Percentiles rank a stretch among this genome's conserved stretches.
Evolutionary conservation across 2,888 invertebrate species (phyloP).

Genomic region (Metopia argyrocephala): DNA sequence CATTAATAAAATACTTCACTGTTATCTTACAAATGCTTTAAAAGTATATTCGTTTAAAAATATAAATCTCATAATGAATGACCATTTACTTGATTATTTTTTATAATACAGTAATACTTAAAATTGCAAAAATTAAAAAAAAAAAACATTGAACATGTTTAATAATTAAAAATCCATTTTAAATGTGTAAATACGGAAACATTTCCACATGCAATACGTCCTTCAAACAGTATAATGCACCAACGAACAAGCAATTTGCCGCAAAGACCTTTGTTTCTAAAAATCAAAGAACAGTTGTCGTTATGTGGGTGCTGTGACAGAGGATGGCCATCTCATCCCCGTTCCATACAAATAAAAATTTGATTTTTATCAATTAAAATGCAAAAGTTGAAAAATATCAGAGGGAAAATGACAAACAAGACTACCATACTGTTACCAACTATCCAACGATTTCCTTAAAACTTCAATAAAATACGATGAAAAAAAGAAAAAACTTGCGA

Average conservation of each 20-base stretch:
- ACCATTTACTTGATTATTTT: too few species aligned
- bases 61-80: too few species aligned
- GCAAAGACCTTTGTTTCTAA: too few species aligned
- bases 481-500: conserved; percentile 9
- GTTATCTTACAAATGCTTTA: too few species aligned
- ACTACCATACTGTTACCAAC: conserved; percentile 46
- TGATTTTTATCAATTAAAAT: conserved; percentile 69
- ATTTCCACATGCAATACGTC: conserved; percentile 41
- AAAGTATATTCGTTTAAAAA: too few species aligned
- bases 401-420: conserved; percentile 49
- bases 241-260: neutral
- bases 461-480: conserved; percentile 13
- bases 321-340: neutral
- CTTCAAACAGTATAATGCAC: conserved; percentile 29
- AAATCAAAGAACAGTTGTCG: conserved; percentile 38
- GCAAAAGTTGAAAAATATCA: conserved; percentile 47
- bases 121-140: too few species aligned
- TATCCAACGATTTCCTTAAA: conserved; percentile 45
- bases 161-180: too few species aligned
- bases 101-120: too few species aligned
- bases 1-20: too few species aligned
- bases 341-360: conserved; percentile 58
- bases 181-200: too few species aligned
- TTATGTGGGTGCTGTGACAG: conserved; percentile 53
- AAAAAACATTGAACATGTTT: too few species aligned